phyloP scores from a whole-genome alignment of 1,140 invertebrate species.

The Orussus abietinus region DNA sequence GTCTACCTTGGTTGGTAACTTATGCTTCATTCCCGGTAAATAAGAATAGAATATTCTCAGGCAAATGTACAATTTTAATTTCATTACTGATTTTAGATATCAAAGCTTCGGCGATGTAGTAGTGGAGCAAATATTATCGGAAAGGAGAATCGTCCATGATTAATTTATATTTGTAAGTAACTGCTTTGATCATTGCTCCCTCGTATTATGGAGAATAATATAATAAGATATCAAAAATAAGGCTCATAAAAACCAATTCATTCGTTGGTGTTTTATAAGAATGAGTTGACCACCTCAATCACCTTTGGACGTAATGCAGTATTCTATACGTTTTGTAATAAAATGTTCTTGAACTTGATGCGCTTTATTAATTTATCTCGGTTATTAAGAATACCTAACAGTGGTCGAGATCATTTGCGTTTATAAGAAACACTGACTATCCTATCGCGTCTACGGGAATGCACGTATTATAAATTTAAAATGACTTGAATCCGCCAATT shows the following conservation, averaged over 20 bases:
- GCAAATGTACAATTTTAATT: constrained; percentile 9
- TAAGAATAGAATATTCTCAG: background rate
- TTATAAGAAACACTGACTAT: no score
- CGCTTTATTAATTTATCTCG: no score
- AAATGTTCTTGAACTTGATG: constrained; percentile 10
- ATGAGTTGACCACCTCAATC: background rate
- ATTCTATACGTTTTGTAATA: constrained; percentile 15
- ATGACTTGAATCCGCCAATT: no score
- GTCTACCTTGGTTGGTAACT: constrained; percentile 27
- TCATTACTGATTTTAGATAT: constrained; percentile 19
- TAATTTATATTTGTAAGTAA: background rate
- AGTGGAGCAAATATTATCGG: constrained; percentile 12
- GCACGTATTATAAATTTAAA: no score
- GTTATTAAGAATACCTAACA: no score
- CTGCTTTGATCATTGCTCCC: background rate
- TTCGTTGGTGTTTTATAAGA: background rate
- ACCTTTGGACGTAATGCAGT: constrained; percentile 1
- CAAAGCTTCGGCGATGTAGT: constrained; percentile 21
- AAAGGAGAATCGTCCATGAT: constrained; percentile 25
- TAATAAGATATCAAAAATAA: constrained; percentile 1
- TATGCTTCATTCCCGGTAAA: background rate
- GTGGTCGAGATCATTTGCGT: no score
- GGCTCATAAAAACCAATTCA: constrained; percentile 3
- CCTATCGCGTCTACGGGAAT: no score
- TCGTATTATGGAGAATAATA: background rate